phyloP scores from a whole-genome alignment of 2,113 vertebrate species.

The Colossoma macropomum region DNA sequence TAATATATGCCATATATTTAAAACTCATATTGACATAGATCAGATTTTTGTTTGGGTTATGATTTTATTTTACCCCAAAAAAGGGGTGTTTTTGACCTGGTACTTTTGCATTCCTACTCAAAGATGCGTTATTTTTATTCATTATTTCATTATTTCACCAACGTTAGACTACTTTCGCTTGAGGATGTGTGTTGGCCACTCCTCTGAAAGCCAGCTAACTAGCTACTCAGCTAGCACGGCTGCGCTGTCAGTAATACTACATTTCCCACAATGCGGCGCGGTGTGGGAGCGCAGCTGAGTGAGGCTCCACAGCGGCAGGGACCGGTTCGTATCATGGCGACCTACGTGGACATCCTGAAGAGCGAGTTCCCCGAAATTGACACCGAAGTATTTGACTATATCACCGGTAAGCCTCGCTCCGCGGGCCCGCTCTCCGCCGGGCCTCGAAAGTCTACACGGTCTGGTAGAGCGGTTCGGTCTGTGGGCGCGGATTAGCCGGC shows the following conservation, averaged over 20 bases:
- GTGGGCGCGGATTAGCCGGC: neutral
- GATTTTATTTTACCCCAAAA: no score
- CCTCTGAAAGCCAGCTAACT: no score
- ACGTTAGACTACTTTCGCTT: no score
- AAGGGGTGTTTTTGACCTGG: no score
- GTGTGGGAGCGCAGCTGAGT: slow-evolving; percentile 26
- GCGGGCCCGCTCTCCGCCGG: neutral
- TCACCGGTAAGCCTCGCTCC: slow-evolving; percentile 80
- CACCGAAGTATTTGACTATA: slow-evolving; percentile 90
- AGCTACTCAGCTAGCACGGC: neutral
- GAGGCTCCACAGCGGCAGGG: slow-evolving; percentile 34
- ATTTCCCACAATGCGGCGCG: slow-evolving; percentile 58
- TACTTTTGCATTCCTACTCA: no score
- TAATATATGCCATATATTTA: no score
- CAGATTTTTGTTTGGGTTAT: no score
- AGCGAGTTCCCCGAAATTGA: slow-evolving; percentile 96
- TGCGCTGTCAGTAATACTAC: slow-evolving; percentile 31
- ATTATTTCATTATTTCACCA: no score
- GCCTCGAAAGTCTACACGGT: neutral
- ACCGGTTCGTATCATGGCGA: slow-evolving; percentile 85
- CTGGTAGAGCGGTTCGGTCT: neutral
- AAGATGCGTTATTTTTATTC: no score
- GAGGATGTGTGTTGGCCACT: no score
- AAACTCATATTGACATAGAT: no score
- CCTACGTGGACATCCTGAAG: slow-evolving; percentile 92